These are phyloP conservation scores for Globodera ellingtonae DNA, from an alignment of 1,140 invertebrate species.

Conservation along the genomic window DNA sequence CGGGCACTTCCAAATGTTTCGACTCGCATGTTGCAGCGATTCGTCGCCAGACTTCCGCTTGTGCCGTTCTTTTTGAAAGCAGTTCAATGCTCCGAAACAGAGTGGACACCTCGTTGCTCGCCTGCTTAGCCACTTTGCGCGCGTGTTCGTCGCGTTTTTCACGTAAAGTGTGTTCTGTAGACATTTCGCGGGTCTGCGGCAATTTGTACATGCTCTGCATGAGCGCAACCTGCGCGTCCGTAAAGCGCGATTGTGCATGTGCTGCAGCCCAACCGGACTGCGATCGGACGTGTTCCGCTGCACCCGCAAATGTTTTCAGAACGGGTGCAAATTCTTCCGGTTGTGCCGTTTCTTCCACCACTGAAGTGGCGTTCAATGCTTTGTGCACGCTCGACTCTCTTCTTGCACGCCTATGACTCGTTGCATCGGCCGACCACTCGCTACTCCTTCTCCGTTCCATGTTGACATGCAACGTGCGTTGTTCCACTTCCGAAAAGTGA, in stretches of 20 bases:
- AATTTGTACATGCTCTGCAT: too few relatives aligned
- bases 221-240: too few relatives aligned
- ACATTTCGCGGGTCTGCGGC: too few relatives aligned
- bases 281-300: background rate
- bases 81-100: too few relatives aligned
- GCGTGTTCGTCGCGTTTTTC: too few relatives aligned
- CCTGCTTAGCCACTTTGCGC: too few relatives aligned
- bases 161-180: too few relatives aligned
- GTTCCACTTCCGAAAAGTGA: background rate
- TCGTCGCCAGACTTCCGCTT: too few relatives aligned
- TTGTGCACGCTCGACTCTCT: background rate
- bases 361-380: background rate
- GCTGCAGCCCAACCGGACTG: background rate
- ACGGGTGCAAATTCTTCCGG: background rate
- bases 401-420: background rate
- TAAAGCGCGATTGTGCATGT: too few relatives aligned
- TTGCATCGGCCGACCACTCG: background rate
- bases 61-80: too few relatives aligned
- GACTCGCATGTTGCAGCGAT: too few relatives aligned
- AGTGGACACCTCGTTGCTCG: too few relatives aligned
- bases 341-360: background rate
- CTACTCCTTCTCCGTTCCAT: background rate
- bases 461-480: background rate
- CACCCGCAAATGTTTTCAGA: background rate
- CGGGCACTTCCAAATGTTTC: background rate